Percentiles rank a stretch among this genome's conserved stretches.
Conservation (phyloP, 2,797 vertebrate species). For the Gymnocypris eckloni region DNA sequence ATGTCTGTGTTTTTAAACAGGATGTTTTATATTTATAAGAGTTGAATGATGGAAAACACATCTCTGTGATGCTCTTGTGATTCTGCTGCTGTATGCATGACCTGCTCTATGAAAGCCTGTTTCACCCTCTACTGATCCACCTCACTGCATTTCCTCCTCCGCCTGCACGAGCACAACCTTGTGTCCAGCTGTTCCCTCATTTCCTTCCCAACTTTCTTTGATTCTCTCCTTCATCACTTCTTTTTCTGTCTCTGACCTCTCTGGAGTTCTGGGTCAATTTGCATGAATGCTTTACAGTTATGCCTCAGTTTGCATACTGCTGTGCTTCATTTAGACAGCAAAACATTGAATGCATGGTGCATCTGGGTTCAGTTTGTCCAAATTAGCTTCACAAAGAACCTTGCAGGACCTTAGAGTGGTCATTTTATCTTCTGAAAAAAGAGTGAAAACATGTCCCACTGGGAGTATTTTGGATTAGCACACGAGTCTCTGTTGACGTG, state of each 20-base stretch:
- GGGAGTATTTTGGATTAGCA: constrained; percentile 36
- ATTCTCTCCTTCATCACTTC: constrained; percentile 29
- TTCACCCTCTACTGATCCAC: constrained; percentile 74
- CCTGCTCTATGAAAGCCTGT: constrained; percentile 72
- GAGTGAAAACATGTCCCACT: not conserved
- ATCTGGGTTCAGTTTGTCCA: constrained; percentile 31
- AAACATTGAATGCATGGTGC: constrained; percentile 50
- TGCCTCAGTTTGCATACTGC: constrained; percentile 38
- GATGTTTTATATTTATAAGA: not conserved
- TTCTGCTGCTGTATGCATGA: constrained; percentile 70
- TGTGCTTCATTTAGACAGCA: constrained; percentile 51
- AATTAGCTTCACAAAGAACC: not conserved
- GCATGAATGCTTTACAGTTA: constrained; percentile 43
- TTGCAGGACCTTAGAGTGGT: not conserved
- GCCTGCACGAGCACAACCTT: constrained; percentile 38
- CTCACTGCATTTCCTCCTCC: constrained; percentile 67
- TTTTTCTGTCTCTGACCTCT: constrained; percentile 22
- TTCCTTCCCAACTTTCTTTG: constrained; percentile 38
- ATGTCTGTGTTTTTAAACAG: constrained; percentile 39
- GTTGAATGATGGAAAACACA: constrained; percentile 24
- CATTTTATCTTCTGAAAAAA: constrained; percentile 5
- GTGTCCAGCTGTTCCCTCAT: constrained; percentile 44
- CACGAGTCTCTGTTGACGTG: constrained; percentile 22
- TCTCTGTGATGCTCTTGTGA: constrained; percentile 44
- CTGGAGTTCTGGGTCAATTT: constrained; percentile 31